These are phyloP conservation scores for Muscicapa comitata DNA, from an alignment of 2,797 vertebrate genomes.

Conservation along the genomic window DNA sequence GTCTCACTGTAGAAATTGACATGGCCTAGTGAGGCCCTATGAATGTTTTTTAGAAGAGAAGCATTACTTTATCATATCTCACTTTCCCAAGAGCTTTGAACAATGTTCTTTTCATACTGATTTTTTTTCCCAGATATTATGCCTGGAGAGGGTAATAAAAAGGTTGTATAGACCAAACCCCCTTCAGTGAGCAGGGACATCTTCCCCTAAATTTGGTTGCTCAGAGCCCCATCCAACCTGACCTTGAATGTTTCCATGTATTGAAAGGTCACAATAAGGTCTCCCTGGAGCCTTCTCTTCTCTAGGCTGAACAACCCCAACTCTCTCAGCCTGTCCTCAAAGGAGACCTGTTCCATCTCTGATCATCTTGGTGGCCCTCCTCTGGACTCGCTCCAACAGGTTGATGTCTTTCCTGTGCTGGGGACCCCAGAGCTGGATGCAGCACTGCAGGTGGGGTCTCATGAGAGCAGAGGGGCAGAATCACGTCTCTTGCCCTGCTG, in stretches of 20 bases:
- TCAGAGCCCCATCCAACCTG: neutral
- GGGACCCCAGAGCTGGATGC: neutral
- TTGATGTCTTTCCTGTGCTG: neutral
- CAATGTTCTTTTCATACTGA: neutral
- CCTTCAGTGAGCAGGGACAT: neutral
- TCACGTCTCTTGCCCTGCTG: neutral
- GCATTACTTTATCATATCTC: neutral
- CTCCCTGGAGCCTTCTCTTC: neutral
- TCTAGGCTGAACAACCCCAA: neutral
- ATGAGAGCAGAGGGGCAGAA: neutral
- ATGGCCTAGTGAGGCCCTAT: neutral
- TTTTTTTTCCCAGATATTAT: rapidly evolving
- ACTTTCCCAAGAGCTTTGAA: neutral
- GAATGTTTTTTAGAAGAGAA: neutral
- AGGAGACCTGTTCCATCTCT: neutral
- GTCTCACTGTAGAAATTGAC: neutral
- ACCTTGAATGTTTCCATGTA: neutral
- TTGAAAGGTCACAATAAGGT: neutral
- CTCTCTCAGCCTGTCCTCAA: neutral
- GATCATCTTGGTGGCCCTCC: neutral
- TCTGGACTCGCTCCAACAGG: neutral
- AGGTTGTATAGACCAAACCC: neutral
- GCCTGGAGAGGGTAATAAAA: neutral
- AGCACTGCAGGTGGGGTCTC: neutral
- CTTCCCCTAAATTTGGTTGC: neutral